These are phyloP conservation scores for Xyrichtys novacula DNA, from an alignment of 2,797 vertebrate species.

Conservation along the genomic window DNA sequence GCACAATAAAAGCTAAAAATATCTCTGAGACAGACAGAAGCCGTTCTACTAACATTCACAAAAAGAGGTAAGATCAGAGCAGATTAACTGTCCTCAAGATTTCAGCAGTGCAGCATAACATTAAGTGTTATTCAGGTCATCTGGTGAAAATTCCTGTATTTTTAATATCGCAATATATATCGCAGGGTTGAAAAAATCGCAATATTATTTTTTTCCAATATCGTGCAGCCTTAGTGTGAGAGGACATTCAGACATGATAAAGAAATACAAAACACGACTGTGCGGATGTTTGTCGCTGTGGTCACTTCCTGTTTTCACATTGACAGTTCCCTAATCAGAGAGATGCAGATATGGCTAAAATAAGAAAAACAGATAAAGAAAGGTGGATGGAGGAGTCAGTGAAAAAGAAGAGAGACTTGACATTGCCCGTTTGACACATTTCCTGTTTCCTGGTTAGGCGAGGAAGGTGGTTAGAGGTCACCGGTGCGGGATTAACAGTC, in stretches of 20 bases:
- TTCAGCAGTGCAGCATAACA: too few relatives aligned
- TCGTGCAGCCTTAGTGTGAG: too few relatives aligned
- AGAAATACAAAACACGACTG: neutral
- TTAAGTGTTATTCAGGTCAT: too few relatives aligned
- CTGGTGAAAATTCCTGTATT: too few relatives aligned
- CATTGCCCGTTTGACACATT: slow-evolving; percentile 20
- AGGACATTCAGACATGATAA: neutral
- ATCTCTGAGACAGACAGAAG: too few relatives aligned
- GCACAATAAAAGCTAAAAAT: too few relatives aligned
- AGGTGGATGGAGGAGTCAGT: slow-evolving; percentile 3
- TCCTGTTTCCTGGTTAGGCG: slow-evolving; percentile 71
- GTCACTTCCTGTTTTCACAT: slow-evolving; percentile 53
- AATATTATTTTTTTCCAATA: too few relatives aligned
- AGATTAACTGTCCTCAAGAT: too few relatives aligned
- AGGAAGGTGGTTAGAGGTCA: slow-evolving; percentile 65
- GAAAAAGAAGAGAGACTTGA: slow-evolving; percentile 12
- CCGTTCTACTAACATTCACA: too few relatives aligned
- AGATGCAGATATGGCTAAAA: slow-evolving; percentile 16
- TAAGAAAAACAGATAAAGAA: slow-evolving; percentile 12
- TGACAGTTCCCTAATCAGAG: slow-evolving; percentile 10
- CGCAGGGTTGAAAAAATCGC: too few relatives aligned
- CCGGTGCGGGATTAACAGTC: slow-evolving; percentile 61
- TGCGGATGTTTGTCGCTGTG: slow-evolving; percentile 23
- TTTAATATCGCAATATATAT: too few relatives aligned
- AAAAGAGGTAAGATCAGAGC: too few relatives aligned